phyloP scores from a whole-genome alignment of 1,140 invertebrate genomes.

The Ceratina calcarata region DNA sequence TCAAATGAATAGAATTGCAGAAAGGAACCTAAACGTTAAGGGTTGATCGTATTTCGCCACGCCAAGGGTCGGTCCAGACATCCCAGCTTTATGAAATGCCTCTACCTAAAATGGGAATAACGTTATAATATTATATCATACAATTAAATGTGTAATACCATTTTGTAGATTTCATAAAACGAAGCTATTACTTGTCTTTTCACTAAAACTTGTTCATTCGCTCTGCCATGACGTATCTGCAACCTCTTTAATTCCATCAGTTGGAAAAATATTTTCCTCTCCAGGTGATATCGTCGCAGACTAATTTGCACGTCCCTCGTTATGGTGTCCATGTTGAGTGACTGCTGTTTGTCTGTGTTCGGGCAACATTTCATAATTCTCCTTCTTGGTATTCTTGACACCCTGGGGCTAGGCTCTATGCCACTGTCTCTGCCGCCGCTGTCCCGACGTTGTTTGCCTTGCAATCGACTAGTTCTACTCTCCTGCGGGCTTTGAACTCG shows the following conservation, averaged over 20 bases:
- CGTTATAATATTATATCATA: not conserved
- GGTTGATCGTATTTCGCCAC: conserved; percentile 77
- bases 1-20: not conserved
- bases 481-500: conserved; percentile 61
- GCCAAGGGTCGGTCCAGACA: conserved; percentile 76
- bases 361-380: conserved; percentile 73
- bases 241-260: conserved; percentile 94
- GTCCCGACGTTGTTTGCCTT: conserved; percentile 72
- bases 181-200: conserved; percentile 85
- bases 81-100: conserved; percentile 77
- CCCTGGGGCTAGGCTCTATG: conserved; percentile 78
- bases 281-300: conserved; percentile 88
- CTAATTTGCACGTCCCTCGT: conserved; percentile 78
- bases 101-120: conserved; percentile 69
- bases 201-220: conserved; percentile 93
- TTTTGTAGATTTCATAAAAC: not conserved
- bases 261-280: conserved; percentile 96
- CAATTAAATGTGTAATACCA: not conserved
- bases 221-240: conserved; percentile 93
- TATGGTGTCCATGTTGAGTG: conserved; percentile 75
- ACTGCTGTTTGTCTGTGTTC: conserved; percentile 73
- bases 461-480: conserved; percentile 54
- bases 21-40: conserved; percentile 75
- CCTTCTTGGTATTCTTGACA: conserved; percentile 76
- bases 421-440: conserved; percentile 77